These are phyloP conservation scores for Apamea monoglypha DNA, from an alignment of 2,888 invertebrate genomes.

Conservation along the genomic window DNA sequence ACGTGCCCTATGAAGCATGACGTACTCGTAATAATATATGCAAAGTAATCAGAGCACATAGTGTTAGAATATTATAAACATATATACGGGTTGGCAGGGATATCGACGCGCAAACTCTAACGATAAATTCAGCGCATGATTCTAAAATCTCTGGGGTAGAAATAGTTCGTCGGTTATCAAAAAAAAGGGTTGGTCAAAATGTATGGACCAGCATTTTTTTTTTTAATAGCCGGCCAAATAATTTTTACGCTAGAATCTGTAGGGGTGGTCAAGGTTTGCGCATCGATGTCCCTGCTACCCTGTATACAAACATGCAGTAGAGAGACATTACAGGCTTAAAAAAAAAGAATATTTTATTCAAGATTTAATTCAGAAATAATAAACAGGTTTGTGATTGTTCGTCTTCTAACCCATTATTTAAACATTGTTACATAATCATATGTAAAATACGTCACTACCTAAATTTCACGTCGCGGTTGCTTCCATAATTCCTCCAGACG, in stretches of 20 bases:
- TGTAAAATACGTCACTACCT: not conserved
- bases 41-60: conserved; percentile 28
- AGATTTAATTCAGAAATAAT: not conserved
- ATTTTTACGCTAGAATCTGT: too few relatives aligned
- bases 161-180: too few relatives aligned
- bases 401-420: not conserved
- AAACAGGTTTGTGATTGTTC: not conserved
- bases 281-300: not conserved
- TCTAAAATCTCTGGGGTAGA: too few relatives aligned
- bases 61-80: not conserved
- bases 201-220: too few relatives aligned
- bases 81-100: too few relatives aligned
- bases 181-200: too few relatives aligned
- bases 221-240: too few relatives aligned
- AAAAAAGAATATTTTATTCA: not conserved
- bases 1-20: conserved; percentile 1
- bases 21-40: conserved; percentile 12
- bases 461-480: not conserved
- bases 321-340: not conserved
- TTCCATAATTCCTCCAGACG: conserved; percentile 1
- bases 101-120: too few relatives aligned
- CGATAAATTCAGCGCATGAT: too few relatives aligned
- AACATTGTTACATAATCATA: not conserved
- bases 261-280: too few relatives aligned
- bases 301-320: not conserved